Conservation (phyloP, 2,888 invertebrate species). For the Ormyrus rosae region DNA sequence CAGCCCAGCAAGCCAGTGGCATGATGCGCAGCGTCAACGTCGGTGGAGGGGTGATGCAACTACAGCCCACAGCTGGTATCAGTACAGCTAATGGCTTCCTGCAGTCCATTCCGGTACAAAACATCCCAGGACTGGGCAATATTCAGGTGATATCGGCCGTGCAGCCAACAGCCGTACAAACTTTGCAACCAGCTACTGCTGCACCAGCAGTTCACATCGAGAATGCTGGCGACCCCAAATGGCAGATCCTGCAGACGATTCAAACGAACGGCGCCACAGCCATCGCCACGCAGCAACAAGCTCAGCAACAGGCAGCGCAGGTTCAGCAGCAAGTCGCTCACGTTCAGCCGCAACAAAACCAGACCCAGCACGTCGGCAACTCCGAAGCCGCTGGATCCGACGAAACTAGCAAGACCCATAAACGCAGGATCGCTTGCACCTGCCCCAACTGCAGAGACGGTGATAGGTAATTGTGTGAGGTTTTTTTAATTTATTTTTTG, state of each 20-base stretch:
- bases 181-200: constrained; percentile 67
- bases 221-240: constrained; percentile 84
- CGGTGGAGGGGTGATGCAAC: constrained; percentile 72
- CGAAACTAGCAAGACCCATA: constrained; percentile 69
- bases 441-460: constrained; percentile 97
- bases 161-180: constrained; percentile 74
- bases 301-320: constrained; percentile 68
- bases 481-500: constrained; percentile 1
- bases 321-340: constrained; percentile 68
- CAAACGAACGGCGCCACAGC: constrained; percentile 65
- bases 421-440: constrained; percentile 94
- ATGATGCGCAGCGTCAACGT: constrained; percentile 72
- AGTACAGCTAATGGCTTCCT: constrained; percentile 76
- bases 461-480: constrained; percentile 79
- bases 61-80: constrained; percentile 78
- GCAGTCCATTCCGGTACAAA: constrained; percentile 85
- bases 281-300: constrained; percentile 68
- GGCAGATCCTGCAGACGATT: constrained; percentile 84
- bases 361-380: constrained; percentile 64
- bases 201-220: constrained; percentile 84
- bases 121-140: constrained; percentile 87
- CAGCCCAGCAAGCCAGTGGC: constrained; percentile 69
- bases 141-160: constrained; percentile 88
- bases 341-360: constrained; percentile 72
- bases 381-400: constrained; percentile 60